A percentile compares a stretch with the other conserved stretches of the same genome.
Conservation (phyloP, 1,140 invertebrate genomes). For the Drosophila parvula region DNA sequence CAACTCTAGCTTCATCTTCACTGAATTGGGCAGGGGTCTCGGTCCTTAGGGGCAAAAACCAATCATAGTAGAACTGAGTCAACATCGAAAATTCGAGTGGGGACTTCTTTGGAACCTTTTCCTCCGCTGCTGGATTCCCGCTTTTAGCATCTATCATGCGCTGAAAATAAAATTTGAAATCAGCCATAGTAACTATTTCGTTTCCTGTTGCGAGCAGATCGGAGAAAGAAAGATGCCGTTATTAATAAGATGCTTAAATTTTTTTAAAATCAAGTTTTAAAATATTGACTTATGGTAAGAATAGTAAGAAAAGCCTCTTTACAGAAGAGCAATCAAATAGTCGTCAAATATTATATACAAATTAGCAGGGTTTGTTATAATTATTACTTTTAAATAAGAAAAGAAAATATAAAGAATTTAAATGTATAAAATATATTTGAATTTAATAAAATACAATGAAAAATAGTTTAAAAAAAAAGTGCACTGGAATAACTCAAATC, state of each 20-base stretch:
- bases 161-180: conserved; percentile 66
- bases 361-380: not conserved
- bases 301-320: not conserved
- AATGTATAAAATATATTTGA: not conserved
- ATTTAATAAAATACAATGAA: not conserved
- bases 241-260: not conserved
- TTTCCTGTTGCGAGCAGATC: not conserved
- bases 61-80: conserved; percentile 55
- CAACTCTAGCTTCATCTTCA: not conserved
- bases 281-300: not conserved
- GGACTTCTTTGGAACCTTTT: conserved; percentile 38
- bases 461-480: conserved; percentile 30
- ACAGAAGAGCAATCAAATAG: not conserved
- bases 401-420: not conserved
- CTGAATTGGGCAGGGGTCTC: conserved; percentile 2
- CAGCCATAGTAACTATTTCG: conserved; percentile 38
- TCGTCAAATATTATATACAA: not conserved
- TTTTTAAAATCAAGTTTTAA: not conserved
- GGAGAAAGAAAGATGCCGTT: conserved; percentile 1
- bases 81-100: conserved; percentile 31
- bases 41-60: conserved; percentile 52
- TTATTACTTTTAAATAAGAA: not conserved
- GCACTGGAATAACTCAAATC: conserved; percentile 85
- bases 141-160: conserved; percentile 14
- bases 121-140: not conserved